These are phyloP conservation scores for Corticium candelabrum DNA, from an alignment of 37 sponge, comb jelly and placozoan genomes.

Conservation along the genomic window DNA sequence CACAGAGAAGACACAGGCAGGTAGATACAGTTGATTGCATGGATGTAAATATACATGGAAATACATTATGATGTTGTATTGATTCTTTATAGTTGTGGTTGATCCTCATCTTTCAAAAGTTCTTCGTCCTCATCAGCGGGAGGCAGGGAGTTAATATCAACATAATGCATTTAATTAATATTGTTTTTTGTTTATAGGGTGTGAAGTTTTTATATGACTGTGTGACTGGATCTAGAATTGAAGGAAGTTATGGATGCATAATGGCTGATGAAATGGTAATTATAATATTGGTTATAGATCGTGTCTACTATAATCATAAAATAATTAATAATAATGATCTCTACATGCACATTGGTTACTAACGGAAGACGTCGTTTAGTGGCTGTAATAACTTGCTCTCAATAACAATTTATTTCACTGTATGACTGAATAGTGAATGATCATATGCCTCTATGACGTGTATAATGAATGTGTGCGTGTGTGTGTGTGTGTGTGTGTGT, in stretches of 20 bases:
- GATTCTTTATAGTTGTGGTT: conserved; percentile 66
- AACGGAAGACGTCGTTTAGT: too few relatives aligned
- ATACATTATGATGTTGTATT: background rate
- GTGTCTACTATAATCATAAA: background rate
- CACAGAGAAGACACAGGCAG: too few relatives aligned
- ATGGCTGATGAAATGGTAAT: conserved; percentile 95
- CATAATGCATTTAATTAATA: background rate
- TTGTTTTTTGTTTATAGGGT: conserved; percentile 26
- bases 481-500: too few relatives aligned
- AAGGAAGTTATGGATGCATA: conserved; percentile 81
- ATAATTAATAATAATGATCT: background rate
- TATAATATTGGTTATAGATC: background rate
- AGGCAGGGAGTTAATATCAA: conserved; percentile 21
- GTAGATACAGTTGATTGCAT: too few relatives aligned
- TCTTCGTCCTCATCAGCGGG: conserved; percentile 91
- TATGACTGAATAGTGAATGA: too few relatives aligned
- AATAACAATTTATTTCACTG: too few relatives aligned
- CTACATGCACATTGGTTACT: background rate
- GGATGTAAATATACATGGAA: too few relatives aligned
- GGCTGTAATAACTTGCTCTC: too few relatives aligned
- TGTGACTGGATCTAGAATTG: conserved; percentile 63
- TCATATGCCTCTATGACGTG: too few relatives aligned
- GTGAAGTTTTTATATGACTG: conserved; percentile 96
- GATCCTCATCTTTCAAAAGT: conserved; percentile 74
- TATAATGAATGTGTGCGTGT: too few relatives aligned